phyloP scores from a whole-genome alignment of 2,797 vertebrate species.

The Typhlichthys eigenmanni region DNA sequence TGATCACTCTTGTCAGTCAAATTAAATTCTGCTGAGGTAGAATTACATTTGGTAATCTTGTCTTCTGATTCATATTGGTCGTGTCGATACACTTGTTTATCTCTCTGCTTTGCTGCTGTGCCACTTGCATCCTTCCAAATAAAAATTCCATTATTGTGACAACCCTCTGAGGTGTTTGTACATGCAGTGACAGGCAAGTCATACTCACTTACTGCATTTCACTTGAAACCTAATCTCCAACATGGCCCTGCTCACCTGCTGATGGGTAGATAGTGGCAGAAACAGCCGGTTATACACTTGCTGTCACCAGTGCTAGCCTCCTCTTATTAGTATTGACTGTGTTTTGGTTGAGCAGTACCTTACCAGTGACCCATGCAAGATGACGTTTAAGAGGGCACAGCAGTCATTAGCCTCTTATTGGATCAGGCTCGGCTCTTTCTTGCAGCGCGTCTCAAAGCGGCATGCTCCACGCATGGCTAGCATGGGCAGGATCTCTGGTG shows the following conservation, averaged over 20 bases:
- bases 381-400: slow-evolving; percentile 43
- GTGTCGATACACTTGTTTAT: slow-evolving; percentile 64
- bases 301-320: slow-evolving; percentile 52
- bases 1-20: slow-evolving; percentile 20
- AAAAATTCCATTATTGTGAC: slow-evolving; percentile 75
- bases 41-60: slow-evolving; percentile 60
- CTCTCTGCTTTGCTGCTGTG: slow-evolving; percentile 51
- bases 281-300: slow-evolving; percentile 56
- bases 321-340: slow-evolving; percentile 65
- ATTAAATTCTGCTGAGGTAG: slow-evolving; percentile 40
- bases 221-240: slow-evolving; percentile 75
- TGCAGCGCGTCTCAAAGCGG: slow-evolving; percentile 28
- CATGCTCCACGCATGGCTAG: slow-evolving; percentile 37
- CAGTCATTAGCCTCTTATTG: slow-evolving; percentile 57
- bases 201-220: slow-evolving; percentile 66
- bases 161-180: slow-evolving; percentile 74
- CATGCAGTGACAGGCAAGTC: slow-evolving; percentile 71
- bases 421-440: slow-evolving; percentile 42
- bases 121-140: slow-evolving; percentile 62
- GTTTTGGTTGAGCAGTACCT: slow-evolving; percentile 54
- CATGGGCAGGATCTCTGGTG: slow-evolving; percentile 34
- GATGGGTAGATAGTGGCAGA: slow-evolving; percentile 65
- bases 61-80: slow-evolving; percentile 51
- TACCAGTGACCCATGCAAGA: slow-evolving; percentile 55
- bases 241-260: slow-evolving; percentile 68